These are phyloP conservation scores for Formica selysi DNA, from an alignment of 1,140 invertebrate species.

Conservation along the genomic window DNA sequence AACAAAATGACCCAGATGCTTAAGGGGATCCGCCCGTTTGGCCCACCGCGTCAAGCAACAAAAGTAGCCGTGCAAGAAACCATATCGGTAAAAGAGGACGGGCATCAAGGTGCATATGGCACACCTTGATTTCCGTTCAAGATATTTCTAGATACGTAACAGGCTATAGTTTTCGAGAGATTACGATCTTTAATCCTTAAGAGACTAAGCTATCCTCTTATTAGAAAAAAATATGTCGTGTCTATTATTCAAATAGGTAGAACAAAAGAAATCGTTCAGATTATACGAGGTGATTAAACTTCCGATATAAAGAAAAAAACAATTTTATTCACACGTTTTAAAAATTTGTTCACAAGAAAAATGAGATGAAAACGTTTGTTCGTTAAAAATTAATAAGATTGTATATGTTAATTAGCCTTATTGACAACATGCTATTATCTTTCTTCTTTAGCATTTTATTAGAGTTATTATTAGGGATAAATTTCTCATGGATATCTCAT, in stretches of 20 bases:
- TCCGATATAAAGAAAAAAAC: neutral
- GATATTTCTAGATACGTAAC: constrained; percentile 33
- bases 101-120: constrained; percentile 48
- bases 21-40: constrained; percentile 61
- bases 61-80: constrained; percentile 55
- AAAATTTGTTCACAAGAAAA: neutral
- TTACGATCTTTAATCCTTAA: constrained; percentile 23
- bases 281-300: neutral
- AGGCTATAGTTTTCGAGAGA: constrained; percentile 25
- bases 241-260: neutral
- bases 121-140: constrained; percentile 48
- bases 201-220: neutral
- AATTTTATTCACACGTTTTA: neutral
- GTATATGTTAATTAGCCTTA: neutral
- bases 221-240: neutral
- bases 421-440: neutral
- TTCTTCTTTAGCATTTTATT: neutral
- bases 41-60: constrained; percentile 45
- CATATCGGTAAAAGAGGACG: constrained; percentile 48
- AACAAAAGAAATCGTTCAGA: neutral
- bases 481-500: neutral
- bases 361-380: too few relatives aligned
- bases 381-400: too few relatives aligned
- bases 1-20: constrained; percentile 76
- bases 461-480: neutral